Base-by-base conservation (phyloP, 2,797 vertebrate species). In the Gephyroberyx darwinii region DNA sequence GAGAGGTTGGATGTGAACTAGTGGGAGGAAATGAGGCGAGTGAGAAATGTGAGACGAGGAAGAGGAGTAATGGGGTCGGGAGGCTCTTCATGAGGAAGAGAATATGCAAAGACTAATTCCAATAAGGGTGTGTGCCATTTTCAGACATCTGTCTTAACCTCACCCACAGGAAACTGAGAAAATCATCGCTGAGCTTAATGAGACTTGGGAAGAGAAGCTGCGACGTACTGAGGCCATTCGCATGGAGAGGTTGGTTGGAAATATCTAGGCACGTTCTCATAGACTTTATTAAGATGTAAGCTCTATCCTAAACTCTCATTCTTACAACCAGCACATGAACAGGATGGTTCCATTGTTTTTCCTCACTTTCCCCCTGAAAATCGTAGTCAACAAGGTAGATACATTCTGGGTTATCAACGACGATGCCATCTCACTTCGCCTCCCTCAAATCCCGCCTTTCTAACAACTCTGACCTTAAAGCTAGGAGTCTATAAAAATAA, bases 151-250 rank as follows among this genome's bases (percentile, higher is more conserved):
- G 16, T 52, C 26, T 30, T 75, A 1, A 71, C 54, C 64, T 65
- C 62, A 47, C 33, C 51, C 67, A 52, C 86, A 98, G 98, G 98
- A 99, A 91, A 99, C 98, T 0, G 98, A 99, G 91, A 99, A 99
- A 88, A 99, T 99, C 78, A 99, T 99, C 0, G 98, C 98, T 0
- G 98, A 99, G 84, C 95, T 99, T 78, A 99, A 99, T 0, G 98
- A 98, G 89, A 99, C 98, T 0, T 99, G 98, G 98, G 98, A 99
- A 57, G 96, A 99, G 92, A 99, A 99, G 77, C 92, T 99, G 39
- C 93, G 98, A 0, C 94, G 98, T 63, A 99, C 98, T 0, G 98
- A 99, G 77, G 96, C 96, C 48, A 99, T 99, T 37, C 94, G 97
- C 17, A 99, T 98, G 97, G 97, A 98, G 71, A 92, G 92, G 92